Base-by-base conservation (phyloP, 2,113 vertebrate genomes). In the Dromiciops gliroides region DNA sequence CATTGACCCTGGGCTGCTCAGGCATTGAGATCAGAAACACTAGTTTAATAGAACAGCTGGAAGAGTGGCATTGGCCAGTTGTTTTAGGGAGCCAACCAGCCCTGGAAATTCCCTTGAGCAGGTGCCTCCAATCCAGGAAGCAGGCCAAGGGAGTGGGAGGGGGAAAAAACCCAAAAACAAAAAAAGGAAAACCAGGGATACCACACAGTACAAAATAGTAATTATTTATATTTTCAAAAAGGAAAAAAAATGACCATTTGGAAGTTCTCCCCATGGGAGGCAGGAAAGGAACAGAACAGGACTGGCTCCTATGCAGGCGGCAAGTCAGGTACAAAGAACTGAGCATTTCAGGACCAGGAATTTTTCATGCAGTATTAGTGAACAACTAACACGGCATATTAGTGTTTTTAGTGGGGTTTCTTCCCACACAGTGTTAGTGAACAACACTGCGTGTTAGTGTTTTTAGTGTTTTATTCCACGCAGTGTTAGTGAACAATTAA, bases 221-320 rank as follows among this genome's bases (percentile, higher is more conserved):
- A 99, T 99, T 98, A 98, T 99, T 99, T 99, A 98, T 99, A 98
- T 98, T 98, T 98, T 98, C 96, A 97, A 98, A 99, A 99, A 98
- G 95, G 95, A 98, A 98, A 95, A 96, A 97, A 96, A 95, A 91
- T 98, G 97, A 98, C 98, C 98, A 98, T 98, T 98, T 97, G 98
- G 98, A 99, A 98, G 96, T 97, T 98, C 96, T 98, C 97, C 97
- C 97, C 97, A 97, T 94, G 96, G 98, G 98, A 98, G 98, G 97
- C 98, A 97, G 98, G 98, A 98, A 97, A 97, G 97, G 97, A 98
- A 98, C 98, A 98, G 98, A 96, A 97, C 95, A 95, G 98, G 97
- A 98, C 98, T 97, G 98, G 98, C 97, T 98, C 98, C 97, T 97
- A 92, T 90, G 97, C 97, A 98, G 98, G 97, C 89, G 28, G 98